Evolutionary conservation across 2,888 invertebrate species (phyloP), one percentile per base, ranked within the genome.

Genomic region (Xylophagus ater): DNA sequence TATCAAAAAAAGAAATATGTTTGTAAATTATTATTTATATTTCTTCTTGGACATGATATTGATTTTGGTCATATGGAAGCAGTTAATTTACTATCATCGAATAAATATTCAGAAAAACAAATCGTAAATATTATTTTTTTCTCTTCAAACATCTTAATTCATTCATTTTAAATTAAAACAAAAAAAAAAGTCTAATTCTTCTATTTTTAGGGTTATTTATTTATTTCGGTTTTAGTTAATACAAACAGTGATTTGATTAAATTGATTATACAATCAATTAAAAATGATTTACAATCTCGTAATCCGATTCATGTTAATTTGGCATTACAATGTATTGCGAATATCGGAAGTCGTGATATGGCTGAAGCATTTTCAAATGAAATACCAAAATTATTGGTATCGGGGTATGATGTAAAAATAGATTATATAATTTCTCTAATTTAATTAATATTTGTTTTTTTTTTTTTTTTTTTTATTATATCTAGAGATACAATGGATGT

Each of bases 1-100:
- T 99, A 99, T 69, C 97, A 99, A 65, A 99, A 99, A 78, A 99
- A 99, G 74, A 99, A 99, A 71, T 99, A 99, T 74, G 98, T 99
- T 45, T 99, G 98, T 72, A 99, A 99, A 69, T 73, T 99, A 52
- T 71, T 99, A 49, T 99, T 99, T 71, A 99, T 99, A 65, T 99
- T 98, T 69, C 74, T 99, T 50, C 79, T 99, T 55, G 98, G 98
- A 49, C 97, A 99, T 69, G 98, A 99, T 69, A 98, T 99, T 65
- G 98, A 99, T 70, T 99, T 99, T 68, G 98, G 98, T 47, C 97
- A 98, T 69, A 98, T 98, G 97, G 98, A 99, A 71, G 98, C 98
- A 37, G 98, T 99, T 53, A 99, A 99, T 68, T 73, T 99, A 51
- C 77, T 99, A 43, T 96, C 96, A 48, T 98, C 98, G 45, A 99